These are phyloP conservation scores for Alviniconcha marisindica DNA, from an alignment of 1,140 invertebrate species.

Conservation along the genomic window DNA sequence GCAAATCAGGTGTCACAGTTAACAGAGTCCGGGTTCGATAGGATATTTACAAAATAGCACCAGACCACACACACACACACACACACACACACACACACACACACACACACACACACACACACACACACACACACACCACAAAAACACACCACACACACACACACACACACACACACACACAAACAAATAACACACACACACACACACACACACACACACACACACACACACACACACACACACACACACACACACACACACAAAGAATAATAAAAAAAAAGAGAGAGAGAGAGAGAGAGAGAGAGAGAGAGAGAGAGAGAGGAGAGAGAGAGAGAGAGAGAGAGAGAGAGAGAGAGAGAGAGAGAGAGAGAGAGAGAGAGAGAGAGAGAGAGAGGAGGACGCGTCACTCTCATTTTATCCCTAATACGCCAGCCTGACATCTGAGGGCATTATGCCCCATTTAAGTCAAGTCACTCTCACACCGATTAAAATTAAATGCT, in stretches of 20 bases:
- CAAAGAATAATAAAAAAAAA: neutral
- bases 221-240: neutral
- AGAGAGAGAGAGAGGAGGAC: neutral
- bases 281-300: neutral
- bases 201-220: neutral
- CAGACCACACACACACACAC: neutral
- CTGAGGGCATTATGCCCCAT: too few species aligned
- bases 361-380: neutral
- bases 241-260: neutral
- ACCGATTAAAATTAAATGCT: too few species aligned
- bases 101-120: neutral
- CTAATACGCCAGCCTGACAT: too few species aligned
- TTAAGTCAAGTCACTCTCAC: too few species aligned
- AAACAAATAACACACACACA: neutral
- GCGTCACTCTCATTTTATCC: too few species aligned
- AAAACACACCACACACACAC: neutral
- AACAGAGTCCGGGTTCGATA: too few species aligned
- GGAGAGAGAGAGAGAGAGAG: neutral
- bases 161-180: neutral
- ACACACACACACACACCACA: neutral
- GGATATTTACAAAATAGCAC: too few species aligned
- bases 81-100: slow-evolving; percentile 11
- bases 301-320: neutral
- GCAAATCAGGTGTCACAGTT: too few species aligned
- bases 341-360: neutral